These are phyloP conservation scores for Platorchestia sp. DNA, from an alignment of 1,140 invertebrate species.

Conservation along the genomic window DNA sequence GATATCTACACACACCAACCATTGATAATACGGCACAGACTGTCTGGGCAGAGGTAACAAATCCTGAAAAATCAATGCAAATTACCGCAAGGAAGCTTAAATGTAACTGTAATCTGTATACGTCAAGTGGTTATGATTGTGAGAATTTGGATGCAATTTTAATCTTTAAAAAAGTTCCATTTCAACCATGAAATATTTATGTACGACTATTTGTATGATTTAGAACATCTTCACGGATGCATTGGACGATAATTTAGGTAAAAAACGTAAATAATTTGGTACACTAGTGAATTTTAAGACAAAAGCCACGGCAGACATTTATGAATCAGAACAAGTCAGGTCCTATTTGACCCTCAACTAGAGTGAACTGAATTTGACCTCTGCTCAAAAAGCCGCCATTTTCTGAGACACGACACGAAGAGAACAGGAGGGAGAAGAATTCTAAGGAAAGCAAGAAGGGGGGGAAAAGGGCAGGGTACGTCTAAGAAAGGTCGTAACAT, in stretches of 20 bases:
- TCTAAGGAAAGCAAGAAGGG: not conserved
- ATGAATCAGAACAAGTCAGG: not conserved
- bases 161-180: not conserved
- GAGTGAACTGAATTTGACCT: not conserved
- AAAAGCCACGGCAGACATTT: not conserved
- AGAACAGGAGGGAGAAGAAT: conserved; percentile 3
- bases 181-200: not conserved
- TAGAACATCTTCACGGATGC: not conserved
- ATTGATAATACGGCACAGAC: not conserved
- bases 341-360: not conserved
- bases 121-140: not conserved
- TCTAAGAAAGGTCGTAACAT: conserved; percentile 4
- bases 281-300: not conserved
- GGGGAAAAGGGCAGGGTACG: not conserved
- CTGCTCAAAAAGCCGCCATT: not conserved
- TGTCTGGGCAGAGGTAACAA: not conserved
- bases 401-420: not conserved
- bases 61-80: not conserved
- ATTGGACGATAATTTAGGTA: not conserved
- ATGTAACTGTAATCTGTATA: not conserved
- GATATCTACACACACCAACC: conserved; percentile 13
- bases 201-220: not conserved
- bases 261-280: not conserved
- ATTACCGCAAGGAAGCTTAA: not conserved
- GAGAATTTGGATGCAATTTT: not conserved